Evolutionary conservation across 2,797 vertebrate genomes (phyloP), one percentile per base, ranked within the genome.

Genomic region (Poecilia picta): DNA sequence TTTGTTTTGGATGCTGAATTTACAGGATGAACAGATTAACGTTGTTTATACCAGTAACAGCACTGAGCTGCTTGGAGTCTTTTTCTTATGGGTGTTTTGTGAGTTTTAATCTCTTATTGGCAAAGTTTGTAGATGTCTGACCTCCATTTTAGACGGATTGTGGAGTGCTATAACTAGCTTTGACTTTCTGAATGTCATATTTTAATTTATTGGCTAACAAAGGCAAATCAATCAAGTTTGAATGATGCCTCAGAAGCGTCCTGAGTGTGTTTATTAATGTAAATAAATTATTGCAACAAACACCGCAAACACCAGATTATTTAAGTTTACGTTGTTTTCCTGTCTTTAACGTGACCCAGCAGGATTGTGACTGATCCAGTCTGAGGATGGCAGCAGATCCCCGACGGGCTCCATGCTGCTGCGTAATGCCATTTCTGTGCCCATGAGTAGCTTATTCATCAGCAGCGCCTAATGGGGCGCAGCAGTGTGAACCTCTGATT

Each of bases 401-500:
- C 73, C 82, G 84, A 87, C 89, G 84, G 86, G 74, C 83, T 72
- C 18, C 57, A 82, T 77, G 81, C 46, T 5, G 18, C 43, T 11
- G 80, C 81, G 75, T 72, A 76, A 82, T 90, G 89, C 87, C 90
- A 93, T 87, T 92, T 87, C 85, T 90, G 88, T 92, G 92, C 84
- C 86, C 84, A 90, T 93, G 93, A 91, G 93, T 94, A n/a, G n/a
- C n/a, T n/a, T n/a, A 93, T 95, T 94, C 90, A 95, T 95, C 90
- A 91, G 88, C 70, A 74, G 79, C 77, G 86, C 87, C 87, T 94
- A 92, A 92, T 92, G 91, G 89, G 86, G 86, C 89, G 88, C 82
- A 88, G 81, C 93, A 89, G 81, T 87, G 83, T 83, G 91, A 94
- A 89, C 89, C 89, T 87, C 91, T 92, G 92, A 94, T 95, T 94